Base-by-base conservation (phyloP, 2,113 vertebrate genomes). In the Charina bottae region DNA sequence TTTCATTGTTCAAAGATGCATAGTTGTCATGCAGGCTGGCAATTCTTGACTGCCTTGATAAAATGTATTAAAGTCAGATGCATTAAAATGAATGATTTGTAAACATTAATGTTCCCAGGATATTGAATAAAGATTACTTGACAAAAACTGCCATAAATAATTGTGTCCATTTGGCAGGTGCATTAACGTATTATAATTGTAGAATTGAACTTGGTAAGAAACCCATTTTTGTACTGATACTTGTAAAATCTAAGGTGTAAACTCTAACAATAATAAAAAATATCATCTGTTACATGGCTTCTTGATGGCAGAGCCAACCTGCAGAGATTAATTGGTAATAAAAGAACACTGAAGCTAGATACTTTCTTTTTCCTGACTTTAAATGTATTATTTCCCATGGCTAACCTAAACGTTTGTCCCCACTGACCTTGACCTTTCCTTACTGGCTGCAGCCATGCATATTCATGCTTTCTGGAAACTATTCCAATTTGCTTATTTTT, bases 201-300 rank as follows among this genome's bases (percentile, higher is more conserved):
- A 60, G 91, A 54, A 72, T 92, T 26, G 84, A 60, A 90, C 62
- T 92, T 89, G 60, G 23, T 84, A 88, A 90, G 2, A 95, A 92
- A 94, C 92, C 6, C 94, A 94, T 93, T 96, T 95, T 95, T 97
- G 97, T 91, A 93, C 91, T 95, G 96, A 93, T 95, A 96, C 94
- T 87, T 91, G 94, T 94, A 93, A 96, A 72, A 26, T 95, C 94
- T 91, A 37, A 87, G 92, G 90, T 90, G 94, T 93, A 92, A 93
- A 84, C 72, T 55, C 54, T 23, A 88, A 92, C 72, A 92, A 93
- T 85, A 90, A 95, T 92, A 94, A 94, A 91, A 91, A 92, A 91
- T 96, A 92, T 92, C 95, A 96, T 96, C 93, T 90, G 93, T 96
- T 92, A 94, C 83, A 90, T 55, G 96, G 96, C 95, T 97, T 95